Evolutionary conservation across 2,888 invertebrate species (phyloP).

Genomic region (Pseudococcus jackbeardsleyi): DNA sequence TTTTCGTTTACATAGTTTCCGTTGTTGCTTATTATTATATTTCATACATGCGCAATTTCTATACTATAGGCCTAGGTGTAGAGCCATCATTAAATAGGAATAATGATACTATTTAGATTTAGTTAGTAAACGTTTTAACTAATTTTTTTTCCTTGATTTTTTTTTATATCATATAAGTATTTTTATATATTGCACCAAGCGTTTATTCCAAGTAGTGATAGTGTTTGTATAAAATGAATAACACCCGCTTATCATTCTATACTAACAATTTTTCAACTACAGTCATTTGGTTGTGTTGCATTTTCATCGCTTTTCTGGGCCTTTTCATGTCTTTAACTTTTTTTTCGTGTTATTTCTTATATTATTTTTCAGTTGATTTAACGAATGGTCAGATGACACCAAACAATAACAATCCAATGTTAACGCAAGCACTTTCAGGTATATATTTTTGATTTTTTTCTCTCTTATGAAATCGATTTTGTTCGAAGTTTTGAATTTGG

Average conservation of each 20-base stretch:
- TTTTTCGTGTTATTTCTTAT: conserved; percentile 66
- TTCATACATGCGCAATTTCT: conserved; percentile 47
- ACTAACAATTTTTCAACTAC: conserved; percentile 66
- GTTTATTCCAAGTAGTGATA: conserved; percentile 63
- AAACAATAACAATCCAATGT: conserved; percentile 95
- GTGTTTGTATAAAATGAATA: conserved; percentile 54
- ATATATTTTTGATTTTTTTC: conserved; percentile 68
- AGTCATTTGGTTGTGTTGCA: conserved; percentile 57
- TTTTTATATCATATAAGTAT: conserved; percentile 45
- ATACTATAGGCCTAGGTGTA: conserved; percentile 23
- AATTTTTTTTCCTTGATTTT: conserved; percentile 44
- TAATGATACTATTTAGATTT: conserved; percentile 25
- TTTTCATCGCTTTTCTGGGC: conserved; percentile 49
- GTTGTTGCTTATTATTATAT: conserved; percentile 40
- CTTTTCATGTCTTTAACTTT: conserved; percentile 59
- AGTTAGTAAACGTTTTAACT: conserved; percentile 43
- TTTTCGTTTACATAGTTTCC: conserved; percentile 47
- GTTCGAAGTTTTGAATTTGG: not conserved
- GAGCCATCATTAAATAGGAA: conserved; percentile 46
- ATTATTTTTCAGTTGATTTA: conserved; percentile 85
- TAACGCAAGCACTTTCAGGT: conserved; percentile 97
- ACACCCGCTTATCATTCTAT: conserved; percentile 66
- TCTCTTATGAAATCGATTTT: not conserved
- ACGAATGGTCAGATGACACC: conserved; percentile 96
- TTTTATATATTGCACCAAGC: conserved; percentile 54